These are phyloP conservation scores for Pao palembangensis DNA, from an alignment of 2,113 vertebrate species.

Conservation along the genomic window DNA sequence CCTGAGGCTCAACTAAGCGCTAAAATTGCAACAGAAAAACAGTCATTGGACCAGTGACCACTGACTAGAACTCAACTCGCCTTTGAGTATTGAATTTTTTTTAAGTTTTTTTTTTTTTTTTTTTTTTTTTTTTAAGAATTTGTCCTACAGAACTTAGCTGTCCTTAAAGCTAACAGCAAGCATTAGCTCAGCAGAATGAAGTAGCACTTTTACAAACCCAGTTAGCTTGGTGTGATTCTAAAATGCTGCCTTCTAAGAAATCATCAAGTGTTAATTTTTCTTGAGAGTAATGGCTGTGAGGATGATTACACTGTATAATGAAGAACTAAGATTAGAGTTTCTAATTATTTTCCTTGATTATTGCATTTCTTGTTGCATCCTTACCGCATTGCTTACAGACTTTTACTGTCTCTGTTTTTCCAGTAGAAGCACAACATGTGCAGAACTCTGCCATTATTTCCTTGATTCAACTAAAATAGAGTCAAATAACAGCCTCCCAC, in stretches of 20 bases:
- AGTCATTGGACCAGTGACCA: conserved; percentile 40
- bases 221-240: not conserved
- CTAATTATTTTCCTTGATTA: conserved; percentile 15
- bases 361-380: conserved; percentile 9
- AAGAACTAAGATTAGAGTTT: conserved; percentile 16
- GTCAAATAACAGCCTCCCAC: conserved; percentile 29
- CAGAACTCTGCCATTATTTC: not conserved
- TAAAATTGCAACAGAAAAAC: conserved; percentile 43
- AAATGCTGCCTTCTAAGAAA: conserved; percentile 16
- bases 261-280: conserved; percentile 24
- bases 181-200: not conserved
- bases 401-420: conserved; percentile 6
- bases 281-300: conserved; percentile 15
- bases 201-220: not conserved
- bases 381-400: conserved; percentile 9
- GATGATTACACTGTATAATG: conserved; percentile 26
- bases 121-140: not conserved
- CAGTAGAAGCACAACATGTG: not conserved
- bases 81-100: not conserved
- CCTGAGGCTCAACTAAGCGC: conserved; percentile 38
- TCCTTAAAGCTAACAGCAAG: not conserved
- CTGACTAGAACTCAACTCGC: conserved; percentile 22
- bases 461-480: no score
- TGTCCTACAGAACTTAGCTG: conserved; percentile 16
- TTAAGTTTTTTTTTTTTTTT: no score